Evolutionary conservation across 30 jellyfish, hydroid and myxozoan species (phyloP).

Genomic region (Chrysaora quinquecirrha): DNA sequence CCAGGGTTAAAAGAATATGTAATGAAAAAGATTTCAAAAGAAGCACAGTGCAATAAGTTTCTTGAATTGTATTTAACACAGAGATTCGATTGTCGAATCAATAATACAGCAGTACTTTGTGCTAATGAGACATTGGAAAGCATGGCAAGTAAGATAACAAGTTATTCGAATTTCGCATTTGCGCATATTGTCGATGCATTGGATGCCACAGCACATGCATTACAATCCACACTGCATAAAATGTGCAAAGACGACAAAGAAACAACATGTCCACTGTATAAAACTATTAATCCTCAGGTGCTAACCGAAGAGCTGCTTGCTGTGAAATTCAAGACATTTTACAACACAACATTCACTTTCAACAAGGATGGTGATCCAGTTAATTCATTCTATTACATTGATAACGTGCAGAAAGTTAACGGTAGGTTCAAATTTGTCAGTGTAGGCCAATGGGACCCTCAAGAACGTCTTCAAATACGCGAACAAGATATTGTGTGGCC

Average conservation of each 20-base stretch:
- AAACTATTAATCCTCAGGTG: slow-evolving; percentile 2
- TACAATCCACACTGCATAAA: not conserved
- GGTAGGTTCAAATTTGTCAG: slow-evolving; percentile 20
- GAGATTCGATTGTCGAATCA: slow-evolving; percentile 50
- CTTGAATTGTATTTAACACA: slow-evolving; percentile 59
- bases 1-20: slow-evolving; percentile 46
- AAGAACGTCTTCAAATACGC: not conserved
- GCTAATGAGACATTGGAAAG: slow-evolving; percentile 21
- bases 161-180: slow-evolving; percentile 12
- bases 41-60: slow-evolving; percentile 73
- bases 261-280: slow-evolving; percentile 28
- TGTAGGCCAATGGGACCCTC: slow-evolving; percentile 78
- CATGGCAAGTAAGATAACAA: slow-evolving; percentile 22
- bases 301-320: slow-evolving; percentile 46
- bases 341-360: slow-evolving; percentile 42
- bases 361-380: slow-evolving; percentile 74
- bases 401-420: slow-evolving; percentile 42
- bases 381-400: slow-evolving; percentile 56
- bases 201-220: slow-evolving; percentile 57
- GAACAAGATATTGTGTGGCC: slow-evolving; percentile 57
- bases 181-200: slow-evolving; percentile 65
- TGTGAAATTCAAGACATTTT: slow-evolving; percentile 38
- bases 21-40: slow-evolving; percentile 17
- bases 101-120: slow-evolving; percentile 19
- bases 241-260: not conserved